Evolutionary conservation across 2,888 invertebrate genomes (phyloP).

Genomic region (Dermolepida albohirtum): DNA sequence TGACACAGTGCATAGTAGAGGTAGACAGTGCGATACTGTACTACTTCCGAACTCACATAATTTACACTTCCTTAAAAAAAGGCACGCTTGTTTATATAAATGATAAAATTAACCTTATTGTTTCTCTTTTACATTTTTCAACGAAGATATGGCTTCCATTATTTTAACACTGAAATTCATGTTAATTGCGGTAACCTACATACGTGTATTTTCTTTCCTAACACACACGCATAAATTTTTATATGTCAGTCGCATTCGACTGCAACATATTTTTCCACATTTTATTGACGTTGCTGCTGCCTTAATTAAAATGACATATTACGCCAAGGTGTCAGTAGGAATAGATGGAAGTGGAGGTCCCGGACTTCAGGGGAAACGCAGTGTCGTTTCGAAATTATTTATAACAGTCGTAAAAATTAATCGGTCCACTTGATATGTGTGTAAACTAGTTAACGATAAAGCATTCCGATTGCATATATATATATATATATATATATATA

Average conservation of each 20-base stretch:
- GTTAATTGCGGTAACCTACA: slow-evolving; percentile 5
- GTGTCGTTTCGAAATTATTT: slow-evolving; percentile 31
- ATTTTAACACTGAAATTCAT: neutral
- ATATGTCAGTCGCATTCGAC: slow-evolving; percentile 2
- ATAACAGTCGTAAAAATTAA: slow-evolving; percentile 32
- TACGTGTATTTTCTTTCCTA: neutral
- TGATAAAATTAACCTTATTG: too few species aligned
- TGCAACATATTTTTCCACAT: slow-evolving; percentile 7
- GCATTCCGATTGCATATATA: too few species aligned
- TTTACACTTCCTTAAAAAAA: too few species aligned
- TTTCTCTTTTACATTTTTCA: too few species aligned
- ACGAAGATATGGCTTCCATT: neutral
- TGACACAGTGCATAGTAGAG: too few species aligned
- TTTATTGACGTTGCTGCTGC: slow-evolving; percentile 13
- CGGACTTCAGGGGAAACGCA: slow-evolving; percentile 8
- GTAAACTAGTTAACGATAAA: neutral
- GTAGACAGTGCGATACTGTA: too few species aligned
- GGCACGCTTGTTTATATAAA: too few species aligned
- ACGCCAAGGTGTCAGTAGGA: slow-evolving; percentile 25
- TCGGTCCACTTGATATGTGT: slow-evolving; percentile 12
- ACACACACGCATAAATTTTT: slow-evolving; percentile 15
- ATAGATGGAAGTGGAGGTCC: slow-evolving; percentile 28
- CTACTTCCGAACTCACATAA: too few species aligned
- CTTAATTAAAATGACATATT: slow-evolving; percentile 37
- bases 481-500: too few species aligned